phyloP scores from a whole-genome alignment of 2,888 invertebrate species.

The Drosophila parthenogenetica region DNA sequence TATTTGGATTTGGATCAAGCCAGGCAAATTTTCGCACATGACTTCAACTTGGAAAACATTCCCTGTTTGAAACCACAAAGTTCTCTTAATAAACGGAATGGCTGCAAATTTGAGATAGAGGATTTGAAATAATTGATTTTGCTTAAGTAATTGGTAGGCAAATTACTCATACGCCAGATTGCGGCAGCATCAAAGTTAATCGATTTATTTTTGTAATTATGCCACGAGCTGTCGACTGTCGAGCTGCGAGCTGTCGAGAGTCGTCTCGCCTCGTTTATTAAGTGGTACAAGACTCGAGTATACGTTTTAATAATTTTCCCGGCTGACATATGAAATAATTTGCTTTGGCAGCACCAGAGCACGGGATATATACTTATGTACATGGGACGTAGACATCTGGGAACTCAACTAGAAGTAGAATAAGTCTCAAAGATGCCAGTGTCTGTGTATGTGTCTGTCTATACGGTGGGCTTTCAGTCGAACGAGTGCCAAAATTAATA shows the following conservation, averaged over 20 bases:
- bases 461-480: constrained; percentile 32
- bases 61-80: constrained; percentile 17
- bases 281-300: constrained; percentile 50
- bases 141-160: constrained; percentile 63
- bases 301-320: constrained; percentile 69
- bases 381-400: constrained; percentile 18
- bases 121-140: constrained; percentile 57
- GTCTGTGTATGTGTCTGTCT: constrained; percentile 4
- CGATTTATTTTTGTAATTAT: constrained; percentile 75
- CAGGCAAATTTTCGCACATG: constrained; percentile 46
- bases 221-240: constrained; percentile 34
- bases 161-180: constrained; percentile 51
- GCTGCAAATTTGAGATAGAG: constrained; percentile 12
- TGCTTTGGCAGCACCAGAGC: constrained; percentile 54
- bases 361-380: constrained; percentile 5
- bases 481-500: constrained; percentile 67
- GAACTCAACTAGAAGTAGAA: constrained; percentile 29
- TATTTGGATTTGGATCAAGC: constrained; percentile 21
- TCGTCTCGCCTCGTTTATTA: constrained; percentile 43
- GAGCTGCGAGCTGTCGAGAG: constrained; percentile 21
- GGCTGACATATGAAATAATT: constrained; percentile 75
- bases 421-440: constrained; percentile 16
- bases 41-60: constrained; percentile 14
- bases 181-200: constrained; percentile 54
- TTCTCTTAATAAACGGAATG: background rate